Percentiles rank a stretch among this genome's conserved stretches.
Evolutionary conservation across 2,888 invertebrate species (phyloP).

Genomic region (Mimas tiliae): DNA sequence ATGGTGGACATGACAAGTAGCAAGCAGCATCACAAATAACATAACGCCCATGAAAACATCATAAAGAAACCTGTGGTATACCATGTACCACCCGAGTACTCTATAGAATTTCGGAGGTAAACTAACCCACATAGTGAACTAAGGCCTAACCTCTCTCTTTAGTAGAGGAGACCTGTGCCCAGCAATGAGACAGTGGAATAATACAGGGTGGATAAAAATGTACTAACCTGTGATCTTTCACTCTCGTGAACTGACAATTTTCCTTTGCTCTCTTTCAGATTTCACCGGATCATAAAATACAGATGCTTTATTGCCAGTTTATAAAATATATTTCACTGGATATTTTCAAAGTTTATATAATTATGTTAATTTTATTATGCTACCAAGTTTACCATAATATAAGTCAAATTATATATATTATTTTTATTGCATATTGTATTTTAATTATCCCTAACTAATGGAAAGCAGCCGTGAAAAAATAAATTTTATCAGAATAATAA

Average conservation of each 20-base stretch:
- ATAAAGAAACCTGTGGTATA: too few relatives aligned
- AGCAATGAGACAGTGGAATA: too few relatives aligned
- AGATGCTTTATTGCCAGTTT: conserved; percentile 82
- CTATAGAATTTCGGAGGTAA: too few relatives aligned
- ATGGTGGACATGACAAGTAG: too few relatives aligned
- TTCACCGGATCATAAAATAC: conserved; percentile 62
- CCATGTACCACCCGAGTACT: too few relatives aligned
- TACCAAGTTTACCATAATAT: conserved; percentile 81
- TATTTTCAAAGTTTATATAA: conserved; percentile 82
- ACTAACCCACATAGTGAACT: too few relatives aligned
- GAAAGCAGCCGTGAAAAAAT: neutral
- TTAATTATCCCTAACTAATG: conserved; percentile 46
- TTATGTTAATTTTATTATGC: conserved; percentile 77
- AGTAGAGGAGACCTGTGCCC: too few relatives aligned
- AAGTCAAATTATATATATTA: conserved; percentile 84
- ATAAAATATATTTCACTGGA: conserved; percentile 79
- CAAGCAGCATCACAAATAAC: too few relatives aligned
- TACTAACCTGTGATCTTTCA: neutral
- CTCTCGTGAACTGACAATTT: conserved; percentile 24
- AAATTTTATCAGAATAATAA: neutral
- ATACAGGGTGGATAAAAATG: too few relatives aligned
- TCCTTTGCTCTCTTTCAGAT: conserved; percentile 57
- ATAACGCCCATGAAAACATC: too few relatives aligned
- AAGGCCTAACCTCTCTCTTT: too few relatives aligned
- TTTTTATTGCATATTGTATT: conserved; percentile 78